Conservation (phyloP, 2,888 invertebrate species). For the Disparrhopalites patrizii region DNA sequence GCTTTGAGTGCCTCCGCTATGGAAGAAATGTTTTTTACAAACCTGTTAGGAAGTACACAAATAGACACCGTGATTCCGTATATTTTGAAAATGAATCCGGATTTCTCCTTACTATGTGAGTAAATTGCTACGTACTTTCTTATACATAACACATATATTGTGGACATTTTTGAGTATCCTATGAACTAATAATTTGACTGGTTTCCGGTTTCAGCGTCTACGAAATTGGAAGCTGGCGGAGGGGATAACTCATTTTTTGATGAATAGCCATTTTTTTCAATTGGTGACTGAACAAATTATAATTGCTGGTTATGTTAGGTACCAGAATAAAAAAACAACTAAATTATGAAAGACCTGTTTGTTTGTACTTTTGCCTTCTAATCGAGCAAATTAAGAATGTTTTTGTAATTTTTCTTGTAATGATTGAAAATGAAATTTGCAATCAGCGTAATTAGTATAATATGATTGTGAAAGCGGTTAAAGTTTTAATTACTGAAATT, state of each 20-base stretch:
- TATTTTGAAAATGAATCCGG: conserved; percentile 65
- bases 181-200: conserved; percentile 1
- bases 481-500: too few species aligned
- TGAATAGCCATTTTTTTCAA: too few species aligned
- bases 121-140: not conserved
- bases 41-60: conserved; percentile 85
- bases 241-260: conserved; percentile 39
- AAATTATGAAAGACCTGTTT: too few species aligned
- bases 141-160: not conserved
- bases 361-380: too few species aligned
- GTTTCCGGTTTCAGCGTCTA: conserved; percentile 28
- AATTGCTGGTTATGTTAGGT: too few species aligned
- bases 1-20: conserved; percentile 52
- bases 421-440: too few species aligned
- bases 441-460: too few species aligned
- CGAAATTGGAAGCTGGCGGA: conserved; percentile 30
- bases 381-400: too few species aligned
- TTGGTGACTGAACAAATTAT: too few species aligned
- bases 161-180: not conserved
- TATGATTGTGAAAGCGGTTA: too few species aligned
- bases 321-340: too few species aligned
- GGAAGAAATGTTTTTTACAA: conserved; percentile 89
- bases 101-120: conserved; percentile 40
- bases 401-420: too few species aligned
- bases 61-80: conserved; percentile 85